phyloP scores from a whole-genome alignment of 2,797 vertebrate genomes.

The Syngnathus rostellatus region DNA sequence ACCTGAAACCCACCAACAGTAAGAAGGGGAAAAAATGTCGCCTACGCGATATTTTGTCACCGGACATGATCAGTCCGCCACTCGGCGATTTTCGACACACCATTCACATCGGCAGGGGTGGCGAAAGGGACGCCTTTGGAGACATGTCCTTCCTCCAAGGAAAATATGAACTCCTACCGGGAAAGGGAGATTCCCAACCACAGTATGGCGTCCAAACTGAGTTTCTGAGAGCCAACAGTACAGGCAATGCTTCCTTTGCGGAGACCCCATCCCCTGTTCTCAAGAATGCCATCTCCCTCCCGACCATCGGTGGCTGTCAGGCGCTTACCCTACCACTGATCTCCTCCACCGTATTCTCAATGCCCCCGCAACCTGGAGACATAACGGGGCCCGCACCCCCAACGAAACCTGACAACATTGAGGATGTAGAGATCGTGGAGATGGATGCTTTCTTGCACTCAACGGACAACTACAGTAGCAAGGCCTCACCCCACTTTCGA shows the following conservation, averaged over 20 bases:
- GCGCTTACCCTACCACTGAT: conserved; percentile 85
- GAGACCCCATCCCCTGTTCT: conserved; percentile 96
- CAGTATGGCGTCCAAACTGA: conserved; percentile 78
- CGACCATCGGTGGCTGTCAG: conserved; percentile 90
- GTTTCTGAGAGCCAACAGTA: conserved; percentile 87
- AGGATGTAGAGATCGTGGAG: conserved; percentile 79
- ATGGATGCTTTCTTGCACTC: conserved; percentile 79
- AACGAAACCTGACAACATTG: conserved; percentile 60
- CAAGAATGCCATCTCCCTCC: conserved; percentile 97
- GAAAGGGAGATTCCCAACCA: conserved; percentile 69
- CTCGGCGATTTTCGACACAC: conserved; percentile 98
- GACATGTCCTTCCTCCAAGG: conserved; percentile 98
- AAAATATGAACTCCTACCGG: conserved; percentile 89
- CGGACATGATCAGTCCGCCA: conserved; percentile 98
- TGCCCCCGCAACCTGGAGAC: conserved; percentile 74
- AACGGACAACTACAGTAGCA: conserved; percentile 78
- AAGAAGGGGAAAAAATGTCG: conserved; percentile 97
- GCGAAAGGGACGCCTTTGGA: conserved; percentile 89
- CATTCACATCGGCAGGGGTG: conserved; percentile 93
- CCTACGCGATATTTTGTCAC: conserved; percentile 91
- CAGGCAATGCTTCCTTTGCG: conserved; percentile 81
- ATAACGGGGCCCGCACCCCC: conserved; percentile 46
- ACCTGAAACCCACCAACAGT: conserved; percentile 86
- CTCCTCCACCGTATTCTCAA: conserved; percentile 77
- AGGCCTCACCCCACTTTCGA: conserved; percentile 64